Evolutionary conservation across 2,113 vertebrate species (phyloP).

Genomic region (Salvelinus alpinus): DNA sequence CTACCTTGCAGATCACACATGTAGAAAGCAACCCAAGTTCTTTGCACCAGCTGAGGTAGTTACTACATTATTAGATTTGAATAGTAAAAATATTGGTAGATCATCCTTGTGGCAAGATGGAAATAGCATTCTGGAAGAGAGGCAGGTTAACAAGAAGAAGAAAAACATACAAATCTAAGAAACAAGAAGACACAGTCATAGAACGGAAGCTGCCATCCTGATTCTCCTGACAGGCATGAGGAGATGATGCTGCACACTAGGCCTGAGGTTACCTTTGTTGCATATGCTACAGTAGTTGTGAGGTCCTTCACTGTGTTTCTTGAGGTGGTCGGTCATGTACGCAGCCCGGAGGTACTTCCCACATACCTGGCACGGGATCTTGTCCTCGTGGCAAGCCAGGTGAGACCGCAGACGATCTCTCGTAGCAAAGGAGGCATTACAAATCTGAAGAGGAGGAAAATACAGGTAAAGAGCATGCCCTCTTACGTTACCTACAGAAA

Average conservation of each 20-base stretch:
- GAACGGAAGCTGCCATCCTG: neutral
- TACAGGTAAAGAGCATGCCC: neutral
- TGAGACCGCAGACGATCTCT: conserved; percentile 97
- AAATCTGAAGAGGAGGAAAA: conserved; percentile 79
- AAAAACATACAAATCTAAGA: neutral
- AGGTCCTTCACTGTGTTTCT: conserved; percentile 98
- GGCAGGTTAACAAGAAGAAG: neutral
- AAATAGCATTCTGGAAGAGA: too few relatives aligned
- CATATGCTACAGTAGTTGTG: conserved; percentile 99
- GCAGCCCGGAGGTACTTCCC: conserved; percentile 96
- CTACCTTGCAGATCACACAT: too few relatives aligned
- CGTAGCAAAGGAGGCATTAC: conserved; percentile 96
- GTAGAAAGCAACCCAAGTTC: too few relatives aligned
- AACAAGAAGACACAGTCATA: neutral
- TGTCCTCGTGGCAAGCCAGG: conserved; percentile 97
- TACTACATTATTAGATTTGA: neutral
- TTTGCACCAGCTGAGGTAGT: too few relatives aligned
- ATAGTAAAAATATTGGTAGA: neutral
- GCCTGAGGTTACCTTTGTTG: conserved; percentile 89
- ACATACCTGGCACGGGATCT: conserved; percentile 98
- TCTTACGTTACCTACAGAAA: neutral
- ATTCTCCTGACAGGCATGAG: neutral
- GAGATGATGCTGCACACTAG: neutral
- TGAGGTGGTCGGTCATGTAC: conserved; percentile 98
- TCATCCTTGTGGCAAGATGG: neutral